Conservation (phyloP, 37 sponge, comb jelly and placozoan species). For the Halisarca cf. caerulea region DNA sequence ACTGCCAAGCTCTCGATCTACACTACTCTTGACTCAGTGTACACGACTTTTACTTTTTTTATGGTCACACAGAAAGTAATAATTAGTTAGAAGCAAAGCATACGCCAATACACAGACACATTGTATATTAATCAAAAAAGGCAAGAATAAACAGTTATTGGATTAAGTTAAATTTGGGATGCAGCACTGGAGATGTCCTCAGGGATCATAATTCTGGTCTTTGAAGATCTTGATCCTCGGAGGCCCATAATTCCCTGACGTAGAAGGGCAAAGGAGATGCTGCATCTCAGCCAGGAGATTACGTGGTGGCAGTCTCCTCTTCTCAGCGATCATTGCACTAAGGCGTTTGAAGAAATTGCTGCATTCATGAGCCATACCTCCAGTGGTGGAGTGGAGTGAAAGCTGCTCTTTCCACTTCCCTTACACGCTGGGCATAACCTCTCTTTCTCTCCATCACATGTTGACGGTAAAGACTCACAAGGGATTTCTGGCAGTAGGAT, state of each 20-base stretch:
- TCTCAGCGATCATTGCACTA: neutral
- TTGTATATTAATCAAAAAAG: too few relatives aligned
- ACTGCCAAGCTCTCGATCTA: too few relatives aligned
- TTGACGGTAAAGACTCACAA: neutral
- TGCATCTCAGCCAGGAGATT: neutral
- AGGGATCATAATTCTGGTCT: neutral
- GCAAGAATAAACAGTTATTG: too few relatives aligned
- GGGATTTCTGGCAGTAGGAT: neutral
- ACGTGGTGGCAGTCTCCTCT: neutral
- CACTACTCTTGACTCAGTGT: too few relatives aligned
- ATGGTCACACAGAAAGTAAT: too few relatives aligned
- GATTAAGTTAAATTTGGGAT: too few relatives aligned
- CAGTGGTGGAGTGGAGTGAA: slow-evolving; percentile 7
- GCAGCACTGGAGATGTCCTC: too few relatives aligned
- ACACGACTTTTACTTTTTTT: too few relatives aligned
- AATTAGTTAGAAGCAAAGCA: too few relatives aligned
- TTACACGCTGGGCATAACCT: neutral
- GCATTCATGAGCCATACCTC: slow-evolving; percentile 19
- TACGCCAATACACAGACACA: too few relatives aligned
- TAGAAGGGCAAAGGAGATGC: neutral
- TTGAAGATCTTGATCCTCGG: neutral
- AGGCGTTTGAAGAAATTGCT: slow-evolving; percentile 24
- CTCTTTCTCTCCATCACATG: slow-evolving; percentile 9
- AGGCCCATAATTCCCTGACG: slow-evolving; percentile 3
- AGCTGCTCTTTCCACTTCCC: neutral